A percentile compares a stretch with the other conserved stretches of the same genome.
These are phyloP conservation scores for Dusona sp. DNA, from an alignment of 2,888 invertebrate species.

Conservation along the genomic window DNA sequence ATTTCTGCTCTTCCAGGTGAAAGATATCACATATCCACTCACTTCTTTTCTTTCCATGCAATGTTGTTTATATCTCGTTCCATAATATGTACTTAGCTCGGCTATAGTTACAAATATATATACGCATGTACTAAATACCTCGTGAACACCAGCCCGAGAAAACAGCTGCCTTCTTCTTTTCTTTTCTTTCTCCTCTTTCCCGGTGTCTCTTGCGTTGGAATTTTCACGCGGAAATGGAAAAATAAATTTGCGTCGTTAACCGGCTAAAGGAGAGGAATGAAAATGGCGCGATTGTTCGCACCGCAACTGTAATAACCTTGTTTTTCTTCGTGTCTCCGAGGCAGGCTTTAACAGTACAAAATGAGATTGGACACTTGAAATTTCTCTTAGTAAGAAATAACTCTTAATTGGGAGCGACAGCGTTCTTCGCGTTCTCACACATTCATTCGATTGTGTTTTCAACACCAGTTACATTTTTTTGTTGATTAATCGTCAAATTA, in stretches of 20 bases:
- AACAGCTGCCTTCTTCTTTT: neutral
- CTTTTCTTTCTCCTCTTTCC: constrained; percentile 7
- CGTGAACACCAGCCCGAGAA: constrained; percentile 9
- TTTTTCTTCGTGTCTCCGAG: neutral
- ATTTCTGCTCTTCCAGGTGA: constrained; percentile 5
- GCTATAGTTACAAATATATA: constrained; percentile 1
- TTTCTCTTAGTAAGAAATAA: constrained; percentile 13
- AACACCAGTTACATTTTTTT: neutral
- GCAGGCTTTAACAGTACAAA: constrained; percentile 9
- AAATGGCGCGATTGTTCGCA: constrained; percentile 44
- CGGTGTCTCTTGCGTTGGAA: constrained; percentile 22
- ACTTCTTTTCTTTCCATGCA: constrained; percentile 23
- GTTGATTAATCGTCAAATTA: neutral
- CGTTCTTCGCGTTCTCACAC: neutral
- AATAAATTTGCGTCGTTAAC: constrained; percentile 60
- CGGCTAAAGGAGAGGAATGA: constrained; percentile 20
- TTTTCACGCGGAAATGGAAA: constrained; percentile 55
- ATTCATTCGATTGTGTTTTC: neutral
- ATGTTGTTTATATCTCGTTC: constrained; percentile 7
- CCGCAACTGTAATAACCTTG: constrained; percentile 22
- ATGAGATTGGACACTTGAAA: constrained; percentile 20
- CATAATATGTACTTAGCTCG: constrained; percentile 34
- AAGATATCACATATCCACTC: constrained; percentile 47
- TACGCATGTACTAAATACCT: constrained; percentile 37
- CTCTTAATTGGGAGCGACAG: constrained; percentile 3